Base-by-base conservation (phyloP, 2,113 vertebrate genomes). In the Peromyscus leucopus region DNA sequence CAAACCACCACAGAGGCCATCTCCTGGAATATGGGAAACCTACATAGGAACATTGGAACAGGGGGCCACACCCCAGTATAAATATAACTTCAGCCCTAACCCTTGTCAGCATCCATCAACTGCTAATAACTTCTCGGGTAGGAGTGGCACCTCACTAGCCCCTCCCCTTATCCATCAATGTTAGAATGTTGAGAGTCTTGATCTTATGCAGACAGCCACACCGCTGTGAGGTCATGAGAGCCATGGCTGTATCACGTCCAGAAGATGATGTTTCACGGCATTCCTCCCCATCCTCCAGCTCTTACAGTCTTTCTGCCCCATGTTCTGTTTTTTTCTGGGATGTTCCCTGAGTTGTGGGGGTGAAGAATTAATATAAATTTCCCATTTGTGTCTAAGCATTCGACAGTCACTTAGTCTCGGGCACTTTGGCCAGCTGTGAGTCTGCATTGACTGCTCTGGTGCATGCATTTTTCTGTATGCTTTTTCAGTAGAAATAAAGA, bases 401-500 rank as follows among this genome's bases (percentile, higher is more conserved):
- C 39, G 10, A 0, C 28, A 33, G 5, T 48, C 28, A 21, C 42
- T 67, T 36, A 21, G 61, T 19, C 39, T 86, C 28, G 13, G 12
- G 59, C 42, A 11, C 42, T 21, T 48, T 69, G 84, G 17, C 84
- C 10, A 48, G 63, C 48, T 69, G 3, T 48, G 63, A 86, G 42
- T 67, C 31, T 33, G 17, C 17, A 36, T 12, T 69, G 84, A 36
- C 63, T 86, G 9, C 84, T 48, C 33, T 55, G 33, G 3, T 36
- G 5, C 10, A 48, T 15, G 19, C n/a, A 36, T 61, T 72, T 79
- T 79, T 48, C 26, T 51, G 39, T 72, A 28, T 46, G 59, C 19
- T 48, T 26, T 88, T 89, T 74, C 76, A 91, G 63, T 24, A 96
- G 88, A 89, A 85, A 46, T 80, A 76, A 57, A 69, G 51, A 83